phyloP scores from a whole-genome alignment of 2,113 vertebrate genomes.

The Odontesthes bonariensis region DNA sequence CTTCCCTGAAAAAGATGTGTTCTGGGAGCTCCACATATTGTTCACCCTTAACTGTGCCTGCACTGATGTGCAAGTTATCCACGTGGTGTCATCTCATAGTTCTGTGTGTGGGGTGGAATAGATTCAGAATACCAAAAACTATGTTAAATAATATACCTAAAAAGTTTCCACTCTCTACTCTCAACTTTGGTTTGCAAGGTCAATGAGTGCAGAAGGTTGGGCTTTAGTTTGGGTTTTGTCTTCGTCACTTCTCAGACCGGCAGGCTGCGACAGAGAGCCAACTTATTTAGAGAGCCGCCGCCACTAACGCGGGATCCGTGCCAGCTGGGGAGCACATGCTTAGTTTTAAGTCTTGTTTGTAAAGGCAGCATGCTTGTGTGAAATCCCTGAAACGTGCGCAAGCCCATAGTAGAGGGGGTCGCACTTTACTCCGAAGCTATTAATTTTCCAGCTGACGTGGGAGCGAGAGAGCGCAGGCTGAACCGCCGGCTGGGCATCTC shows the following conservation, averaged over 20 bases:
- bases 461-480: slow-evolving; percentile 51
- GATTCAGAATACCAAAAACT: slow-evolving; percentile 38
- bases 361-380: slow-evolving; percentile 18
- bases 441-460: slow-evolving; percentile 62
- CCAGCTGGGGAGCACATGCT: slow-evolving; percentile 33
- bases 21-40: too few species aligned
- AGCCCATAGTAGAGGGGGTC: slow-evolving; percentile 38
- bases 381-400: slow-evolving; percentile 49
- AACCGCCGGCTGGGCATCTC: slow-evolving; percentile 44
- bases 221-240: slow-evolving; percentile 69
- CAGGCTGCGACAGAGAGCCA: slow-evolving; percentile 60
- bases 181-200: slow-evolving; percentile 75
- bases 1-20: too few species aligned
- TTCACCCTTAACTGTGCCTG: too few species aligned
- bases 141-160: slow-evolving; percentile 63
- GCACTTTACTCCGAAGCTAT: slow-evolving; percentile 58
- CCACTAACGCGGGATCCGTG: slow-evolving; percentile 49
- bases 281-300: slow-evolving; percentile 27
- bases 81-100: too few species aligned
- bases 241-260: slow-evolving; percentile 67
- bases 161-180: slow-evolving; percentile 39
- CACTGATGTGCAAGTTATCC: too few species aligned
- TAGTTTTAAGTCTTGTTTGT: slow-evolving; percentile 19
- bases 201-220: slow-evolving; percentile 80
- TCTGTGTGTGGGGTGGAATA: neutral